Base-by-base conservation (phyloP, 2,797 vertebrate genomes). In the Clarias pachynema region DNA sequence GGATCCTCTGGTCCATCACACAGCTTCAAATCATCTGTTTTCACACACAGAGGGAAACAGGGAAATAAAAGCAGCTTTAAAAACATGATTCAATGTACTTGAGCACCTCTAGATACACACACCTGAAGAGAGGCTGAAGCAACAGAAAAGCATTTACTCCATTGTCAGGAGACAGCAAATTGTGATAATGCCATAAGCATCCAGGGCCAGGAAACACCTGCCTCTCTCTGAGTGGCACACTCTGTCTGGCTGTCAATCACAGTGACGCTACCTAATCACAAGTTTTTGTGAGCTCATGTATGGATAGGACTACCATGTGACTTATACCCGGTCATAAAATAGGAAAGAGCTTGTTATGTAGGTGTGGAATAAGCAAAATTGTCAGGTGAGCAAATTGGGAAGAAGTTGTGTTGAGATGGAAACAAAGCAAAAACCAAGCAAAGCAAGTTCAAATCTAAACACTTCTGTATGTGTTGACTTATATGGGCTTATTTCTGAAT, bases 11-110 rank as follows among this genome's bases (percentile, higher is more conserved):
- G 94, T 72, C 87, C 92, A 56, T 93, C 86, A 1, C 81, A 89
- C 53, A 95, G 88, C 69, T 95, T 92, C 93, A 99, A 92, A 74
- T 97, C 96, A 72, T 95, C 98, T 99, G 94, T 0, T 72, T 44
- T 82, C 18, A 86, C 37, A 78, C 31, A 82, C 10, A 77, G 29
- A 60, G 79, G 18, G 81, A 26, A 85, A 34, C 2, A 18, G 6
- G 7, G 62, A 79, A 44, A 26, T 31, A 24, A 1, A 40, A 26
- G 7, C 5, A 9, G 53, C 0, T 20, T 75, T 24, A 77, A 14
- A 75, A 75, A 66, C 22, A 44, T 1, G 10, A 75, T 74, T 40
- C 12, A 49, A 29, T 37, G 74, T 24, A 24, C 12, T 5, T 37
- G 14, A 37, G 31, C 12, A 60, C 10, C 31, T 31, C 7, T 2